Evolutionary conservation across 64 coral and sea anemone species (phyloP).

Genomic region (Hydrozoanthus tunicans): DNA sequence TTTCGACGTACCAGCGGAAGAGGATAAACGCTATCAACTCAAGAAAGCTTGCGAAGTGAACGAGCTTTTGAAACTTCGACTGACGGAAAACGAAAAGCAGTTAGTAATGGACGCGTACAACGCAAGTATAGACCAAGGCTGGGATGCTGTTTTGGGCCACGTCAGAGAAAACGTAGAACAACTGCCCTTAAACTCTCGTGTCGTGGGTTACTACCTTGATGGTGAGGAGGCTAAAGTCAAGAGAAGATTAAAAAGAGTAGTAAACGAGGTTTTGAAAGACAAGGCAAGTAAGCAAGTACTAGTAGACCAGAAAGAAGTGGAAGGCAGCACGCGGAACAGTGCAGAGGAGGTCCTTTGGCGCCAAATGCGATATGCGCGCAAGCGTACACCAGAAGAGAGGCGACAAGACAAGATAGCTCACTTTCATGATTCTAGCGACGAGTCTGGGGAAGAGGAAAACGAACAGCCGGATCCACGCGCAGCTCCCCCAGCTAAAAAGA

Average conservation of each 20-base stretch:
- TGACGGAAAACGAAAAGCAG: slow-evolving; percentile 17
- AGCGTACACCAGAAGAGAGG: slow-evolving; percentile 13
- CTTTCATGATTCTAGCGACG: neutral
- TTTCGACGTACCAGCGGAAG: neutral
- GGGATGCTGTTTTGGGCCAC: slow-evolving; percentile 14
- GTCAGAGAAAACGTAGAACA: slow-evolving; percentile 20
- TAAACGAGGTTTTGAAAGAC: neutral
- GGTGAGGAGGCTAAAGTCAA: neutral
- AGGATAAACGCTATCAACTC: neutral
- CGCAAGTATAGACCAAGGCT: neutral
- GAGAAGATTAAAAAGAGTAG: slow-evolving; percentile 34
- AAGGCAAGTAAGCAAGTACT: slow-evolving; percentile 37
- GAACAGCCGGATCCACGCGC: no score
- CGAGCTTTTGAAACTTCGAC: slow-evolving; percentile 6
- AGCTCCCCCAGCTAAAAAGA: neutral
- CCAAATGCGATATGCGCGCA: slow-evolving; percentile 43
- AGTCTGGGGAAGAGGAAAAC: no score
- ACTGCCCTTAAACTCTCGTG: slow-evolving; percentile 20
- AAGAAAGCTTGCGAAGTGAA: neutral
- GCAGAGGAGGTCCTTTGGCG: slow-evolving; percentile 3
- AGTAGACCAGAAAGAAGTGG: slow-evolving; percentile 10
- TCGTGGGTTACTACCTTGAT: slow-evolving; percentile 39
- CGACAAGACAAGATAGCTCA: neutral
- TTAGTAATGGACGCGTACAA: slow-evolving; percentile 26
- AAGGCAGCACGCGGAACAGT: neutral